phyloP scores from a whole-genome alignment of 2,888 invertebrate genomes.

The Drosophila mercatorum region DNA sequence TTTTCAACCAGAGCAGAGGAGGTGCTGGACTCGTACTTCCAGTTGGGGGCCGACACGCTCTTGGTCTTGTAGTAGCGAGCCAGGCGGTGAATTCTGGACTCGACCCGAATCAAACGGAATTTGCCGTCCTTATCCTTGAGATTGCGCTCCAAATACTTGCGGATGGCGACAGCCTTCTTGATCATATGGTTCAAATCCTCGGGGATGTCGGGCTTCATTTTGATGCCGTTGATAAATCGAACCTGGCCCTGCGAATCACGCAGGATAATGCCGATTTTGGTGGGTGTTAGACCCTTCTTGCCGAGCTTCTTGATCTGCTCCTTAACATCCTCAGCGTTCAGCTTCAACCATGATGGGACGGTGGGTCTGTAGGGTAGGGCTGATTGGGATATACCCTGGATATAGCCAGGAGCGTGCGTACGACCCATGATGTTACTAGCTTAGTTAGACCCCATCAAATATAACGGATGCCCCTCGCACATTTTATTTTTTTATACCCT shows the following conservation, averaged over 20 bases:
- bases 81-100: slow-evolving; percentile 98
- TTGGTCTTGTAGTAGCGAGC: slow-evolving; percentile 99
- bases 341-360: slow-evolving; percentile 99
- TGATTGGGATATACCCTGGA: slow-evolving; percentile 99
- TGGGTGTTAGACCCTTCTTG: slow-evolving; percentile 99
- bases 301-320: slow-evolving; percentile 90
- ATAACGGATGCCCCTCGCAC: no score
- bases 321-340: slow-evolving; percentile 84
- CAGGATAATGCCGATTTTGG: slow-evolving; percentile 99
- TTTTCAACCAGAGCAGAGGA: slow-evolving; percentile 95
- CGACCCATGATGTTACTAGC: no score
- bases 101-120: slow-evolving; percentile 90
- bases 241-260: slow-evolving; percentile 99
- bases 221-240: slow-evolving; percentile 99
- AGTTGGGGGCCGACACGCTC: slow-evolving; percentile 97
- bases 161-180: slow-evolving; percentile 93
- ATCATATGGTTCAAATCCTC: slow-evolving; percentile 99
- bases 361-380: slow-evolving; percentile 99
- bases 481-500: no score
- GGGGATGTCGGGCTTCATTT: slow-evolving; percentile 99
- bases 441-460: no score
- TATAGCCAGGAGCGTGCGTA: slow-evolving; percentile 82
- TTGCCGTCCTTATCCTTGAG: slow-evolving; percentile 95
- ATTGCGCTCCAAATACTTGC: slow-evolving; percentile 96
- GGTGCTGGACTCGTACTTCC: slow-evolving; percentile 99